These are phyloP conservation scores for Clarias laeviceps DNA, from an alignment of 2,797 vertebrate genomes.

Conservation along the genomic window DNA sequence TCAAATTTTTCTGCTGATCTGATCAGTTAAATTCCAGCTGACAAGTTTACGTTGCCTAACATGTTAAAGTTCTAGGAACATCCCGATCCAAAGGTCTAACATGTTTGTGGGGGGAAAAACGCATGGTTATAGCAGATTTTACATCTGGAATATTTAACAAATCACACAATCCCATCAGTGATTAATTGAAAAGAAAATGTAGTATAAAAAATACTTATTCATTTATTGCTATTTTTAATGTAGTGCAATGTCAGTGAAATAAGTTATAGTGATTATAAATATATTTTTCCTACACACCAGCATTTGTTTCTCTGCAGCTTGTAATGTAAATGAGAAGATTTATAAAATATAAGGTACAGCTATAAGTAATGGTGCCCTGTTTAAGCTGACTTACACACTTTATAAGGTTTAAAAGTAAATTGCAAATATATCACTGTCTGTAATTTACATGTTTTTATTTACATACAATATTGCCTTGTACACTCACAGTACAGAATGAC, in stretches of 20 bases:
- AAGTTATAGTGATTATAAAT: background rate
- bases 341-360: background rate
- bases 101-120: background rate
- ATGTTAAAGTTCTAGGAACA: background rate
- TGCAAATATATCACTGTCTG: constrained; percentile 17
- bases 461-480: constrained; percentile 19
- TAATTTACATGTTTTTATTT: background rate
- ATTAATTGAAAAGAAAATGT: background rate
- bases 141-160: background rate
- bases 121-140: background rate
- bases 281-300: background rate
- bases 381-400: constrained; percentile 2
- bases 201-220: background rate
- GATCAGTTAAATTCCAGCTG: background rate
- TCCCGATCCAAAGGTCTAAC: background rate
- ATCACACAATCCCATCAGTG: background rate
- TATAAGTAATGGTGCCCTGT: background rate
- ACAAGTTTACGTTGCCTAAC: background rate
- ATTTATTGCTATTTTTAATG: background rate
- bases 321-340: background rate
- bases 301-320: background rate
- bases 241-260: background rate
- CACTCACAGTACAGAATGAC: constrained; percentile 31
- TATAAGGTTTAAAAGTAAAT: constrained; percentile 17
- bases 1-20: background rate